Evolutionary conservation across 2,888 invertebrate genomes (phyloP), one percentile per base, ranked within the genome.

Genomic region (Drosophila pseudotakahashii): DNA sequence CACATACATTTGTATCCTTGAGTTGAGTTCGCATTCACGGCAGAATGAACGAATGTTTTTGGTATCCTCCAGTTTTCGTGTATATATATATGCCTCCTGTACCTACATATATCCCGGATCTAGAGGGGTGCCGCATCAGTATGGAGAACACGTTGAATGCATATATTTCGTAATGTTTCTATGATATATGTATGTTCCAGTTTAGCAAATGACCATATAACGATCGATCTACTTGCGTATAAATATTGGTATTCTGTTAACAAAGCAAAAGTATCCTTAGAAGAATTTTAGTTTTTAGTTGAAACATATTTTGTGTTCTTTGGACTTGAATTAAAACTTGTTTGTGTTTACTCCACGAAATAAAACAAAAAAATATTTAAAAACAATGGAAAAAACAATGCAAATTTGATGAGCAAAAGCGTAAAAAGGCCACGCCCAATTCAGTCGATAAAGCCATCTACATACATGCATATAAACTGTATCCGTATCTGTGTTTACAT

Each of bases 401-500:
- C 45, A 32, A 47, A 73, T 41, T 54, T 45, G 52, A 45, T 67
- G 52, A 47, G 54, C 57, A 53, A 66, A 63, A 54, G 71, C 61
- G 41, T 71, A 68, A 52, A 30, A 55, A 52, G 51, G 36, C 45
- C 58, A 59, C 48, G 72, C 73, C 58, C 52, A 71, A 42, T 48
- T 62, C 13, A 61, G 73, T 75, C 64, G 44, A 60, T 41, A 45
- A 72, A 32, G 44, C 70, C 68, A 73, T 60, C 66, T 47, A 59
- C 61, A 72, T 67, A 60, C 61, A 45, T 73, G 54, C 67, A 66
- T 69, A 63, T 57, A 67, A 51, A 62, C 47, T 63, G 54, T 62
- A 72, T 72, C 55, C 59, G 69, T 75, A 78, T 61, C 70, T 76
- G 71, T 71, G 66, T 66, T 73, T 55, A 55, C 50, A 63, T 53